Evolutionary conservation across 2,797 vertebrate species (phyloP).

Genomic region (Eospalax fontanierii): DNA sequence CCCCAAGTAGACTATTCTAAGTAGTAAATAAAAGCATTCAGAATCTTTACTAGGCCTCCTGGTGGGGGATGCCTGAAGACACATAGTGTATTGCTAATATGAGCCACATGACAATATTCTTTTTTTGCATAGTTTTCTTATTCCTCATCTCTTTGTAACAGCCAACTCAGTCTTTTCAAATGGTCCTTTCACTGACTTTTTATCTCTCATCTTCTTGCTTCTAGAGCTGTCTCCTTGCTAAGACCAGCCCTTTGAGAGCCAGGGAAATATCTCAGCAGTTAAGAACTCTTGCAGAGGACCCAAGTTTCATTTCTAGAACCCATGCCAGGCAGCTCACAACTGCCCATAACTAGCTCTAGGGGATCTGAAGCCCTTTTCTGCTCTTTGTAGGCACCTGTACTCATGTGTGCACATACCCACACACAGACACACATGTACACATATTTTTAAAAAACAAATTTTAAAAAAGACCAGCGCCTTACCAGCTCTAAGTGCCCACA

Average conservation of each 20-base stretch:
- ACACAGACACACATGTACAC: neutral
- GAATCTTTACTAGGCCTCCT: slow-evolving; percentile 69
- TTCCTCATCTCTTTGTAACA: slow-evolving; percentile 31
- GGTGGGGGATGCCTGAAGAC: slow-evolving; percentile 58
- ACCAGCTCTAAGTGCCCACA: no score
- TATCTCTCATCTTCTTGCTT: neutral
- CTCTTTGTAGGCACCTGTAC: neutral
- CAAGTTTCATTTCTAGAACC: neutral
- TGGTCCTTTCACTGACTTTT: neutral
- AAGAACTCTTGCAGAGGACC: neutral
- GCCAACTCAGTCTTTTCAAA: neutral
- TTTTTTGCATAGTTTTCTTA: slow-evolving; percentile 61
- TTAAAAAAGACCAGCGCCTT: neutral
- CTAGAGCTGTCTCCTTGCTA: neutral
- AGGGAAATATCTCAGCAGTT: neutral
- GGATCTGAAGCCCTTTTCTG: neutral
- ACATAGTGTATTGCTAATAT: slow-evolving; percentile 68
- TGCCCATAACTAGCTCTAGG: neutral
- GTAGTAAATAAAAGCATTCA: slow-evolving; percentile 74
- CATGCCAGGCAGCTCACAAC: neutral
- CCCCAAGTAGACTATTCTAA: slow-evolving; percentile 65
- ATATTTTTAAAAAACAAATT: neutral
- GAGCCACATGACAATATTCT: slow-evolving; percentile 68
- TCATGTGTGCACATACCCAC: neutral
- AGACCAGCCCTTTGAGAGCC: neutral